Evolutionary conservation across 2,113 vertebrate species (phyloP).

Genomic region (Phylloscopus whistleri): DNA sequence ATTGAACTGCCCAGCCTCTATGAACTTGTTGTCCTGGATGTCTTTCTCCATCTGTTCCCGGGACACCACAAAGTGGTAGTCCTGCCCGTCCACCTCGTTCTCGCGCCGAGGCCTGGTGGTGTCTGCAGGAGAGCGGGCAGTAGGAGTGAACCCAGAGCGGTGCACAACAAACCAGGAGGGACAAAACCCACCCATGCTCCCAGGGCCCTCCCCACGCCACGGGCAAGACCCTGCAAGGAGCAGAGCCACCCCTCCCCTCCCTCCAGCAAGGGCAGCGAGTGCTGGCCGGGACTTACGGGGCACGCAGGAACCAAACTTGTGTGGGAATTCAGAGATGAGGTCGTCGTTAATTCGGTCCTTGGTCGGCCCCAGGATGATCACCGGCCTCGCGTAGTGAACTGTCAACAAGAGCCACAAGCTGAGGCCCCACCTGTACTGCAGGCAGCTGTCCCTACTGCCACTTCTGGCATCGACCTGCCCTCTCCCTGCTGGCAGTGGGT

Average conservation of each 20-base stretch:
- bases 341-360: conserved; percentile 97
- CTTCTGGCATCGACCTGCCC: not conserved
- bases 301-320: conserved; percentile 99
- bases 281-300: conserved; percentile 83
- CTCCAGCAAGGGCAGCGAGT: not conserved
- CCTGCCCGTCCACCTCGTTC: conserved; percentile 94
- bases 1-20: conserved; percentile 97
- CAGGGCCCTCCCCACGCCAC: rapidly evolving
- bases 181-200: not conserved
- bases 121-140: conserved; percentile 68
- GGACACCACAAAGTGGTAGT: conserved; percentile 94
- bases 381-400: conserved; percentile 97
- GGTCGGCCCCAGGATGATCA: conserved; percentile 96
- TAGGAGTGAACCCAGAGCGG: rapidly evolving
- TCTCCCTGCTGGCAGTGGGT: not conserved
- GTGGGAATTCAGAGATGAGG: conserved; percentile 97
- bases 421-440: rapidly evolving
- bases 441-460: not conserved
- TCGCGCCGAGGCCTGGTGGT: conserved; percentile 93
- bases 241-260: not conserved
- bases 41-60: conserved; percentile 99
- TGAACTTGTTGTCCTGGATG: conserved; percentile 99
- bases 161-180: rapidly evolving
- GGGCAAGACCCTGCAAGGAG: rapidly evolving
- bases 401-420: not conserved